These are phyloP conservation scores for Ophiodon elongatus DNA, from an alignment of 2,113 vertebrate genomes.

Conservation along the genomic window DNA sequence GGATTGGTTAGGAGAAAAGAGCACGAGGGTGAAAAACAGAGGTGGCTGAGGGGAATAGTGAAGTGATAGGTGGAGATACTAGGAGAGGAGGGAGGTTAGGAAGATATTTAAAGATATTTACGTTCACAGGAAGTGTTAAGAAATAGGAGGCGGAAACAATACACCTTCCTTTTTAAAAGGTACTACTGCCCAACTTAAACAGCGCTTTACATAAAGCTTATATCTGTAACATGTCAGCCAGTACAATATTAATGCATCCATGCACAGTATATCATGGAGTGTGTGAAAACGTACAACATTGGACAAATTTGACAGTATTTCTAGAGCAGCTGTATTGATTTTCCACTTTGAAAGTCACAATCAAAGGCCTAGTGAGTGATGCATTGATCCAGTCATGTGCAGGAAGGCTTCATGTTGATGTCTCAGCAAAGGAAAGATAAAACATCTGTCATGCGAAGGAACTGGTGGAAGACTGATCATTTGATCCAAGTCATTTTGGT, in stretches of 20 bases:
- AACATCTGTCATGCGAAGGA: background rate
- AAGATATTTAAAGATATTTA: conserved; percentile 52
- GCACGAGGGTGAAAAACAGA: conserved; percentile 22
- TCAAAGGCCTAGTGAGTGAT: background rate
- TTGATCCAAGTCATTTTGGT: background rate
- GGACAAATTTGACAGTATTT: background rate
- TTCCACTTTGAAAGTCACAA: background rate
- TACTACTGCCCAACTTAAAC: background rate
- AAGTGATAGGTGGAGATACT: conserved; percentile 36
- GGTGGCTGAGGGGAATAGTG: conserved; percentile 33
- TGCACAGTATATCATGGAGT: background rate
- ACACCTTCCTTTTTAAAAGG: background rate
- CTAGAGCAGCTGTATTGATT: background rate
- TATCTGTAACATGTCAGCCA: background rate
- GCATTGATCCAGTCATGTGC: background rate
- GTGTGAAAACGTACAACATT: background rate
- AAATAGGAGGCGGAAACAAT: conserved; percentile 32
- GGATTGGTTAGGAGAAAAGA: conserved; percentile 28
- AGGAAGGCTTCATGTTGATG: background rate
- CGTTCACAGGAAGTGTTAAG: conserved; percentile 40
- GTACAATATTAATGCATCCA: background rate
- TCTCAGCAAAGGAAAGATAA: background rate
- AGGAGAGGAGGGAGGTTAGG: conserved; percentile 19
- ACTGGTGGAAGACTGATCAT: background rate
- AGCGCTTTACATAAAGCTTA: background rate